These are phyloP conservation scores for Tupaia chinensis DNA, from an alignment of 2,113 vertebrate species.

Conservation along the genomic window DNA sequence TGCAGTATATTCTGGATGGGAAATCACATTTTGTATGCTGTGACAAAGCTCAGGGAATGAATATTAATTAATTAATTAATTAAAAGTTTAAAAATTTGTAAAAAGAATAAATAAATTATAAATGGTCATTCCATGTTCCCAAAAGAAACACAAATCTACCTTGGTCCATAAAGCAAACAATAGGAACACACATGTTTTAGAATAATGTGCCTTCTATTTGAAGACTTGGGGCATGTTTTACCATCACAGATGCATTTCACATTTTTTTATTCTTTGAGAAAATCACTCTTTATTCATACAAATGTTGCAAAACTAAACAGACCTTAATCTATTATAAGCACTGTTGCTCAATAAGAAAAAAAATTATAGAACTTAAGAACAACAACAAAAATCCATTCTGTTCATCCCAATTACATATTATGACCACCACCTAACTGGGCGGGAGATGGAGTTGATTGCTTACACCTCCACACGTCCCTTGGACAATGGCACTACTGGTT, in stretches of 20 bases:
- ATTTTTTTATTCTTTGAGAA: neutral
- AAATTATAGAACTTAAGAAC: slow-evolving; percentile 6
- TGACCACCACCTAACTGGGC: slow-evolving; percentile 30
- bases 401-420: slow-evolving; percentile 49
- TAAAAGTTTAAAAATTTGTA: no score
- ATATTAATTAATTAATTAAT: no score
- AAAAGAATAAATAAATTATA: neutral
- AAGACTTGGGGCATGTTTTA: neutral
- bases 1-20: no score
- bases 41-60: no score
- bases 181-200: neutral
- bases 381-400: slow-evolving; percentile 67
- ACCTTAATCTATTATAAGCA: slow-evolving; percentile 55
- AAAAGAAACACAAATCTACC: neutral
- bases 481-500: slow-evolving; percentile 75
- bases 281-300: neutral
- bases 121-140: neutral
- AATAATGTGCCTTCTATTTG: neutral
- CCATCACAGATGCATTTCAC: neutral
- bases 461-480: slow-evolving; percentile 70
- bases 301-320: slow-evolving; percentile 66
- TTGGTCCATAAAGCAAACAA: neutral
- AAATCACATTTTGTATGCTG: no score
- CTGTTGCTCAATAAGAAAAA: slow-evolving; percentile 22
- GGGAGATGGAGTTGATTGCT: slow-evolving; percentile 35